Evolutionary conservation across 2,888 invertebrate species (phyloP).

Genomic region (Philopedon plagiatum): DNA sequence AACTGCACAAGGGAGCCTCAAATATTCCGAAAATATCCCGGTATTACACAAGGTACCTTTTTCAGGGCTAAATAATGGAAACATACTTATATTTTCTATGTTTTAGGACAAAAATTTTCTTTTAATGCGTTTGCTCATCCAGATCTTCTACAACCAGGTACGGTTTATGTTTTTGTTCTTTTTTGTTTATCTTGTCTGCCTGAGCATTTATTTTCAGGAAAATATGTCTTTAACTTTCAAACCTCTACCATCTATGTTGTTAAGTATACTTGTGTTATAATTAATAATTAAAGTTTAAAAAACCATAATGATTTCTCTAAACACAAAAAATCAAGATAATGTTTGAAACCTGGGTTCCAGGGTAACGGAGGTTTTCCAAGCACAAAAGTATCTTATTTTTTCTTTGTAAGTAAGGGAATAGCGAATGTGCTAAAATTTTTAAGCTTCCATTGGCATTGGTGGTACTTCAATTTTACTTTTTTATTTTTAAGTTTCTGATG

Average conservation of each 20-base stretch:
- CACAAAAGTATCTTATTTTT: no score
- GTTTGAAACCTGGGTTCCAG: no score
- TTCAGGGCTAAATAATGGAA: background rate
- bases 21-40: slow-evolving; percentile 43
- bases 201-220: no score
- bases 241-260: no score
- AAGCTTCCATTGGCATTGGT: background rate
- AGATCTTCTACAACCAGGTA: slow-evolving; percentile 28
- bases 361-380: no score
- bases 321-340: no score
- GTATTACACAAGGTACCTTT: slow-evolving; percentile 17
- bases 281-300: no score
- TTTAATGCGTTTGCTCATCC: slow-evolving; percentile 30
- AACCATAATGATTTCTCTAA: no score
- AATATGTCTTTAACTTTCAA: no score
- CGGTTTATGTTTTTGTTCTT: background rate
- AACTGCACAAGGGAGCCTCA: slow-evolving; percentile 69
- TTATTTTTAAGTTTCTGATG: slow-evolving; percentile 22
- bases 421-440: background rate
- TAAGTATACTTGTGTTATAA: no score
- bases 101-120: slow-evolving; percentile 2
- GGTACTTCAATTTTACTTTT: background rate
- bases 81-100: background rate
- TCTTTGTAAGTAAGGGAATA: no score
- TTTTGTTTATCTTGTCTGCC: no score